Percentiles rank a stretch among this genome's conserved stretches.
Conservation (phyloP, 2,888 invertebrate genomes). For the Megaustenia siamemsis region DNA sequence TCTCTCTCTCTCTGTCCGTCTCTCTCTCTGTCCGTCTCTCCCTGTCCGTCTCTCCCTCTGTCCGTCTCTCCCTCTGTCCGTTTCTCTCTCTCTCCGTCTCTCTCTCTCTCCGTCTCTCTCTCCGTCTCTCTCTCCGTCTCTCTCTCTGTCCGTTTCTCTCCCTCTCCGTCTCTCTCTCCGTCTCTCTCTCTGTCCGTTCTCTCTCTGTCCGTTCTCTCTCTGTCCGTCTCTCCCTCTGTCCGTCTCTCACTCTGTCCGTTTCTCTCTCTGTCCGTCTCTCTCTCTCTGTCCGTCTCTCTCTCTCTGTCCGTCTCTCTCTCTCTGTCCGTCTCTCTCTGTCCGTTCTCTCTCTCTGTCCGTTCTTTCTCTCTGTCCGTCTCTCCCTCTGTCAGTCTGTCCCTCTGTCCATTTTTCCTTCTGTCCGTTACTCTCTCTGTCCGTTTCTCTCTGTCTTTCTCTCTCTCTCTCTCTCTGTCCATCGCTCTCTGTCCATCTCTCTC, state of each 20-base stretch:
- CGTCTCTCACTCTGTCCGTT: neutral
- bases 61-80: conserved; percentile 6
- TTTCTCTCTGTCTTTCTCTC: conserved; percentile 1
- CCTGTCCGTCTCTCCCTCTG: conserved; percentile 5
- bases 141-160: neutral
- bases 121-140: neutral
- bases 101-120: neutral
- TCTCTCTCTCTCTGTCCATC: conserved; percentile 3
- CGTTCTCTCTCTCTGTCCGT: neutral
- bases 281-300: neutral
- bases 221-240: neutral
- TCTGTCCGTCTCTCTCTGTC: conserved; percentile 24
- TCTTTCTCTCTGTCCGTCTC: conserved; percentile 12
- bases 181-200: neutral
- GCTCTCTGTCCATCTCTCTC: neutral
- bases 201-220: neutral
- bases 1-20: neutral
- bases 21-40: conserved; percentile 25
- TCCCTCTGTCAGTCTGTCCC: conserved; percentile 2
- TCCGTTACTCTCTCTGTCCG: neutral
- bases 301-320: conserved; percentile 15
- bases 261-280: neutral
- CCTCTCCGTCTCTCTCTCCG: neutral
- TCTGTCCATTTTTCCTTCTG: neutral
- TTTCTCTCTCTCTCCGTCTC: neutral